phyloP scores from a whole-genome alignment of 2,113 vertebrate genomes.

The Menura novaehollandiae region DNA sequence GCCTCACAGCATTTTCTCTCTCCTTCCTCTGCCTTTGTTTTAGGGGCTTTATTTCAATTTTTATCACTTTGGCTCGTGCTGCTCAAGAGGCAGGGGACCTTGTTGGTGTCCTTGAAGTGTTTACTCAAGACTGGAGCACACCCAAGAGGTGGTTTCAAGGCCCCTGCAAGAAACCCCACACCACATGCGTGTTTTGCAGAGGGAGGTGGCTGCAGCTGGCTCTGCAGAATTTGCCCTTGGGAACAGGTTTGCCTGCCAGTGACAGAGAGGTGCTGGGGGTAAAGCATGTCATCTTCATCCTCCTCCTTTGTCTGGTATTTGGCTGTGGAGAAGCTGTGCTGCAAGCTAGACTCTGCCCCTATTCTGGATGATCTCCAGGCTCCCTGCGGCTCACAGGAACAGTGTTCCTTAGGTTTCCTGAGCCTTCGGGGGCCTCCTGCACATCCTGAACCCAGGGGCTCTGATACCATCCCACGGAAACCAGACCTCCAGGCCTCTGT shows the following conservation, averaged over 20 bases:
- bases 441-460: not conserved
- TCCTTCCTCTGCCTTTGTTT: conserved; percentile 13
- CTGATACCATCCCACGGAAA: not conserved
- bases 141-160: conserved; percentile 1
- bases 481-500: not conserved
- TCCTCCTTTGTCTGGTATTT: not conserved
- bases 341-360: not conserved
- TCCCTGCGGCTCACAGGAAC: not conserved
- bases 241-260: not conserved
- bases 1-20: not conserved
- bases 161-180: not conserved
- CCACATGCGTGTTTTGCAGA: rapidly evolving
- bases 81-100: not conserved
- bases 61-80: not conserved
- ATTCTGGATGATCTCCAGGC: not conserved
- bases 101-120: not conserved
- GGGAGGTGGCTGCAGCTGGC: not conserved
- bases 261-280: not conserved
- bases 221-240: not conserved
- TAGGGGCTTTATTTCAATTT: not conserved
- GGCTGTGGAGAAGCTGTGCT: not conserved
- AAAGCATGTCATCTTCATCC: not conserved
- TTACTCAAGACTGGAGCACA: not conserved
- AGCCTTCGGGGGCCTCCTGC: not conserved
- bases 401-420: not conserved